Percentiles rank a stretch among this genome's conserved stretches.
phyloP scores from a whole-genome alignment of 2,888 invertebrate genomes.

The Sturmia bella region DNA sequence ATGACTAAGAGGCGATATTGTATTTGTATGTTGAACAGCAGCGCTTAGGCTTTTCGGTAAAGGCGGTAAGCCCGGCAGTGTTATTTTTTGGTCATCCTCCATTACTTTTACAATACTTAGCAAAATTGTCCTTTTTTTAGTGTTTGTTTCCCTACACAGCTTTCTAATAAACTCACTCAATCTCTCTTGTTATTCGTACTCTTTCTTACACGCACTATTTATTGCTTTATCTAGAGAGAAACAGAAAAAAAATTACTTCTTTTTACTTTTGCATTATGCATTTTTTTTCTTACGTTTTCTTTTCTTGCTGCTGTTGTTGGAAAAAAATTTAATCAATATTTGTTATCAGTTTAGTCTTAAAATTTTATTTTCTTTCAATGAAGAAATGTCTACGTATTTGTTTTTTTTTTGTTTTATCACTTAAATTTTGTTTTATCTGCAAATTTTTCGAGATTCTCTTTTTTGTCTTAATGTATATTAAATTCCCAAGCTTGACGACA shows the following conservation, averaged over 20 bases:
- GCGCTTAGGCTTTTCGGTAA: slow-evolving; percentile 93
- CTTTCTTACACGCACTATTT: slow-evolving; percentile 32
- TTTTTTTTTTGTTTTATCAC: slow-evolving; percentile 50
- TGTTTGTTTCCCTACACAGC: slow-evolving; percentile 33
- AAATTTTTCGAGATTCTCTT: slow-evolving; percentile 31
- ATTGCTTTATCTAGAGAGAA: slow-evolving; percentile 26
- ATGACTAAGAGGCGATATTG: slow-evolving; percentile 74
- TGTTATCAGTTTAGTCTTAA: not conserved
- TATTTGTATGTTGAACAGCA: slow-evolving; percentile 80
- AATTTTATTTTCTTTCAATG: slow-evolving; percentile 9
- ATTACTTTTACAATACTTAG: slow-evolving; percentile 14
- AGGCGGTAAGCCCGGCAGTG: slow-evolving; percentile 87
- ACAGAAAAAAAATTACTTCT: not conserved
- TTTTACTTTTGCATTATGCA: slow-evolving; percentile 12
- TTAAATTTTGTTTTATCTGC: slow-evolving; percentile 38
- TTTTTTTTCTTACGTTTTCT: slow-evolving; percentile 31
- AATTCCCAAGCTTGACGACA: slow-evolving; percentile 99
- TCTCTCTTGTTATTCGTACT: not conserved
- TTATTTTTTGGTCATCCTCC: slow-evolving; percentile 68
- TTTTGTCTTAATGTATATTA: slow-evolving; percentile 86
- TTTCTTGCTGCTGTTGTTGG: not conserved
- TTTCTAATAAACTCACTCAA: slow-evolving; percentile 11
- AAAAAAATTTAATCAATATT: slow-evolving; percentile 51
- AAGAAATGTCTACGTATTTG: not conserved
- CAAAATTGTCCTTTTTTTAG: not conserved